Evolutionary conservation across 2,797 vertebrate species (phyloP).

Genomic region (Esox lucius): DNA sequence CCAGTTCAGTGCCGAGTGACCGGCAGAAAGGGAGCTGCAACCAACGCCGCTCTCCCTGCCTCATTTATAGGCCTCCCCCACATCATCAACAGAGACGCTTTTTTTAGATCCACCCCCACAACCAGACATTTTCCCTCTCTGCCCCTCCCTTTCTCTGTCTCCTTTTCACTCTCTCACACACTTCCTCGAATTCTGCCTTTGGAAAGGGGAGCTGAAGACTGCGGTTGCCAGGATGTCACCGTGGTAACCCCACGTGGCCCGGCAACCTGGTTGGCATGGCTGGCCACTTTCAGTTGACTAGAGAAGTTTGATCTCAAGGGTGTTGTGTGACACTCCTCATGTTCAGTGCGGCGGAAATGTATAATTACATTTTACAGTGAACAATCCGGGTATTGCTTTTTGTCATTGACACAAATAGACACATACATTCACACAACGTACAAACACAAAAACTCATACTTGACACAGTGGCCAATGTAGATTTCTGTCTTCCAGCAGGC

Average conservation of each 20-base stretch:
- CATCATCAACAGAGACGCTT: no score
- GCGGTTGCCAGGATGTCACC: slow-evolving; percentile 53
- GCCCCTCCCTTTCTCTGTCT: slow-evolving; percentile 8
- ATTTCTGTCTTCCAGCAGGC: slow-evolving; percentile 49
- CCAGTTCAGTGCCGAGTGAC: no score
- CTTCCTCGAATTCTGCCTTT: slow-evolving; percentile 20
- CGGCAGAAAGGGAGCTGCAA: no score
- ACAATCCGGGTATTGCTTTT: neutral
- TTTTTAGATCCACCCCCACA: no score
- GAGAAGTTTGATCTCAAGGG: slow-evolving; percentile 33
- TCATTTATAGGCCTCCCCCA: no score
- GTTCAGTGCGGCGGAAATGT: slow-evolving; percentile 38
- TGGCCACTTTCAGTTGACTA: slow-evolving; percentile 31
- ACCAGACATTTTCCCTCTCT: slow-evolving; percentile 6
- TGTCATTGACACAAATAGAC: no score
- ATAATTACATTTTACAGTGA: slow-evolving; percentile 45
- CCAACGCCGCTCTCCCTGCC: no score
- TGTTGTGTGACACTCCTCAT: slow-evolving; percentile 4
- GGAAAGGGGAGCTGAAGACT: slow-evolving; percentile 29
- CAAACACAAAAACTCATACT: no score
- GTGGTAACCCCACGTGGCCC: slow-evolving; percentile 47
- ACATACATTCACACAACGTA: no score
- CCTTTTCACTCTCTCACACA: slow-evolving; percentile 11
- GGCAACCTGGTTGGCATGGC: slow-evolving; percentile 23
- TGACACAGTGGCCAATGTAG: no score